phyloP scores from a whole-genome alignment of 2,888 invertebrate genomes.

The Meloe dianella region DNA sequence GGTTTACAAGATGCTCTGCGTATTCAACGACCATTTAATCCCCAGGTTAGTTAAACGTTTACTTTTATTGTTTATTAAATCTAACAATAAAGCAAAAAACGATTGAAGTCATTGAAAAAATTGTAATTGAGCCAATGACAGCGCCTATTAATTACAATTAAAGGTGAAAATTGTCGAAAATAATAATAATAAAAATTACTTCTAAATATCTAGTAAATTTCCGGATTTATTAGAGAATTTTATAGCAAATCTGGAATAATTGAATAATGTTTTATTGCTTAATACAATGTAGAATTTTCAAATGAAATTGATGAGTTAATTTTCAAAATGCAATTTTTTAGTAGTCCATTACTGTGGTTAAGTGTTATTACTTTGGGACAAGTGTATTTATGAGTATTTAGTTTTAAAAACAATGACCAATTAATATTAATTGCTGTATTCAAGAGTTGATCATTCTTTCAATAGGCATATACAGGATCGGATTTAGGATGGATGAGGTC shows the following conservation, averaged over 20 bases:
- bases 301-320: not conserved
- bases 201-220: too few species aligned
- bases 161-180: not conserved
- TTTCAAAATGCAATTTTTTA: slow-evolving; percentile 13
- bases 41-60: slow-evolving; percentile 64
- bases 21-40: slow-evolving; percentile 77
- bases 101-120: slow-evolving; percentile 40
- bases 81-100: too few species aligned
- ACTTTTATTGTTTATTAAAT: slow-evolving; percentile 23
- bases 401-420: slow-evolving; percentile 29
- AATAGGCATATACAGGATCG: too few species aligned
- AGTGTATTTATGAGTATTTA: slow-evolving; percentile 22
- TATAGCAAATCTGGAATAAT: slow-evolving; percentile 28
- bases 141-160: too few species aligned
- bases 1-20: slow-evolving; percentile 76
- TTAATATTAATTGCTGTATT: slow-evolving; percentile 17
- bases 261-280: too few species aligned
- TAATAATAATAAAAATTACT: slow-evolving; percentile 10
- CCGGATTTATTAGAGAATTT: slow-evolving; percentile 17
- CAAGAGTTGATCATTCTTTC: not conserved
- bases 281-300: not conserved
- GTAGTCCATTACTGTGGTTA: slow-evolving; percentile 22
- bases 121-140: slow-evolving; percentile 55
- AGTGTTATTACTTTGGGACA: slow-evolving; percentile 25
- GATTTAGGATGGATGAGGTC: too few species aligned